Base-by-base conservation (phyloP, 2,113 vertebrate species). In the Pitta sordida region DNA sequence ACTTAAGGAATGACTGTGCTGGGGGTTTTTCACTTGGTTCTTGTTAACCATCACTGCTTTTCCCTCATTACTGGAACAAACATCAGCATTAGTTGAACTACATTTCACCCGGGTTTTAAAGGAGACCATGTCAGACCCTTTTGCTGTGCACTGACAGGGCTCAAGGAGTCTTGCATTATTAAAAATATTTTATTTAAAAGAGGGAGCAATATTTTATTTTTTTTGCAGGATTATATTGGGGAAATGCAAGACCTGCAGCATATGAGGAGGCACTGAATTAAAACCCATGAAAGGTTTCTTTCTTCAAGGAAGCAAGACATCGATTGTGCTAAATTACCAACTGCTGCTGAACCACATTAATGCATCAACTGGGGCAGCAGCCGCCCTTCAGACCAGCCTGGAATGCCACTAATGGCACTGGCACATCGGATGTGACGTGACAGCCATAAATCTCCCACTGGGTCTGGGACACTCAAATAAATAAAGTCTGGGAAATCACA, bases 1-100 rank as follows among this genome's bases (percentile, higher is more conserved):
- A 89, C 84, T 95, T 85, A 4, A 44, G 63, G 91, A 77, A 91
- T 91, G 83, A 90, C 82, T 93, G 80, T 86, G 83, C 79, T 3
- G 53, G 64, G 63, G 53, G 22, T 59, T 49, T 88, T 67, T 46
- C 29, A 18, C 56, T 83, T 67, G 73, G 29, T 88, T 93, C 83
- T 91, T 88, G 79, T 93, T 91, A 94, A 90, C 4, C 24, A 77
- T 69, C 92, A 30, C 8, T 6, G 5, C 62, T 67, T 83, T 85
- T 89, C 83, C 75, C 56, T 90, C 69, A 21, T 93, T 86, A 92
- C 85, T 44, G 92, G 91, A 91, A 96, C 64, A 91, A 93, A 90
- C 46, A 74, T 1, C 30, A 83, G 53, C 22, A 29, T 34, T n/a
- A 19, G n/a, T 21, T 83, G 76, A 83, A 59, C 46, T 17, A 32